phyloP scores from a whole-genome alignment of 2,888 invertebrate genomes.

The Penaeus monodon region DNA sequence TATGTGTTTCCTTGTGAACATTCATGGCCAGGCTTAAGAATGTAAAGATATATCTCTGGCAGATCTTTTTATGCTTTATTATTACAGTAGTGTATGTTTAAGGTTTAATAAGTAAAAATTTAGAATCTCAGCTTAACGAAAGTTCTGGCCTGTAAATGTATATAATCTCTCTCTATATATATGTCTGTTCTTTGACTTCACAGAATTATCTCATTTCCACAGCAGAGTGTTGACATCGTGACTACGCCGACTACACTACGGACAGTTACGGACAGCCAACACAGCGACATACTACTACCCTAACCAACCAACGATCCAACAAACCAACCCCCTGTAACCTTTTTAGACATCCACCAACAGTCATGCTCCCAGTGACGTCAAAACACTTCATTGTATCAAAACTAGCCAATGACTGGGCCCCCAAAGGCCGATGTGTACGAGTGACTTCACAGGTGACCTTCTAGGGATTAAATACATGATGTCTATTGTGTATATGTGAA shows the following conservation, averaged over 20 bases:
- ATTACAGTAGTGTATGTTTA: too few species aligned
- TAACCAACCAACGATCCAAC: slow-evolving; percentile 53
- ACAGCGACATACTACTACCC: slow-evolving; percentile 60
- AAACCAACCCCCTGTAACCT: slow-evolving; percentile 55
- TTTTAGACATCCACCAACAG: slow-evolving; percentile 51
- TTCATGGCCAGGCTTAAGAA: too few species aligned
- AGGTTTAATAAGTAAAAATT: too few species aligned
- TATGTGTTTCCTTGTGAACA: too few species aligned
- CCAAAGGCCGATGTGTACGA: slow-evolving; percentile 32
- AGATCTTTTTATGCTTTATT: too few species aligned
- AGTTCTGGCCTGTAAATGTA: too few species aligned
- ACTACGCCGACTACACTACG: slow-evolving; percentile 58
- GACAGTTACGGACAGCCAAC: slow-evolving; percentile 62
- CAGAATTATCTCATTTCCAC: slow-evolving; percentile 58
- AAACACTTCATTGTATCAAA: slow-evolving; percentile 33
- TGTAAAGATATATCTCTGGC: too few species aligned
- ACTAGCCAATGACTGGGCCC: slow-evolving; percentile 33
- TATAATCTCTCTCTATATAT: too few species aligned
- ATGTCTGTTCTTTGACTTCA: slow-evolving; percentile 17
- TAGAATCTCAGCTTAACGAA: too few species aligned
- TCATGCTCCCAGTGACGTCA: slow-evolving; percentile 52
- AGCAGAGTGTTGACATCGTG: slow-evolving; percentile 60
- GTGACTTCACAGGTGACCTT: slow-evolving; percentile 34
- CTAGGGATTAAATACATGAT: too few species aligned
- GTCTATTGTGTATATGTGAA: too few species aligned